phyloP scores from a whole-genome alignment of 2,797 vertebrate genomes.

The Sternotherus odoratus region DNA sequence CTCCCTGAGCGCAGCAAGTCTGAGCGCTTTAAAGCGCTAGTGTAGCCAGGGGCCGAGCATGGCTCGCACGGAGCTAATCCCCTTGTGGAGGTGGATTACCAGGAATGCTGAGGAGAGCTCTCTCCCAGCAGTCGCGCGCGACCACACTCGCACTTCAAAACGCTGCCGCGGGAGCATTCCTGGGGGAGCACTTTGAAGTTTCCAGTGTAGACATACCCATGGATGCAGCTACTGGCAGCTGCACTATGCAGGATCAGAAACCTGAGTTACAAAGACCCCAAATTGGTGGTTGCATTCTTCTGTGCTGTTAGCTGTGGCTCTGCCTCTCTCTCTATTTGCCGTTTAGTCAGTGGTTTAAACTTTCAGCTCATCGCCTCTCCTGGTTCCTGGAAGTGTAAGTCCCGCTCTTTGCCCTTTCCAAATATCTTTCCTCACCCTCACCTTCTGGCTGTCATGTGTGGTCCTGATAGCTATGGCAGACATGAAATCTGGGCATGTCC shows the following conservation, averaged over 20 bases:
- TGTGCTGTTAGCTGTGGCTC: neutral
- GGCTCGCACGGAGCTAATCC: too few species aligned
- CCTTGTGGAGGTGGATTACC: too few species aligned
- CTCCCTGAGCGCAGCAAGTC: too few species aligned
- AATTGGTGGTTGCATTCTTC: neutral
- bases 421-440: neutral
- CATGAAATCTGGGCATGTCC: neutral
- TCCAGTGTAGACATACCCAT: neutral
- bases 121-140: too few species aligned
- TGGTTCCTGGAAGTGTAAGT: neutral
- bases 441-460: neutral
- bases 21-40: too few species aligned
- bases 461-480: fast-evolving
- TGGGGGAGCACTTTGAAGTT: too few species aligned
- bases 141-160: too few species aligned
- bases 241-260: neutral
- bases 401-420: neutral
- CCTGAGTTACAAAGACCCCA: neutral
- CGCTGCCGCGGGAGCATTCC: too few species aligned
- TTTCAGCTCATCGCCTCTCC: neutral
- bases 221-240: neutral
- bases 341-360: neutral
- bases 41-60: too few species aligned
- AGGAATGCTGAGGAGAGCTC: too few species aligned
- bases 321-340: neutral